Base-by-base conservation (phyloP, 2,888 invertebrate genomes). In the Andrena minutula region DNA sequence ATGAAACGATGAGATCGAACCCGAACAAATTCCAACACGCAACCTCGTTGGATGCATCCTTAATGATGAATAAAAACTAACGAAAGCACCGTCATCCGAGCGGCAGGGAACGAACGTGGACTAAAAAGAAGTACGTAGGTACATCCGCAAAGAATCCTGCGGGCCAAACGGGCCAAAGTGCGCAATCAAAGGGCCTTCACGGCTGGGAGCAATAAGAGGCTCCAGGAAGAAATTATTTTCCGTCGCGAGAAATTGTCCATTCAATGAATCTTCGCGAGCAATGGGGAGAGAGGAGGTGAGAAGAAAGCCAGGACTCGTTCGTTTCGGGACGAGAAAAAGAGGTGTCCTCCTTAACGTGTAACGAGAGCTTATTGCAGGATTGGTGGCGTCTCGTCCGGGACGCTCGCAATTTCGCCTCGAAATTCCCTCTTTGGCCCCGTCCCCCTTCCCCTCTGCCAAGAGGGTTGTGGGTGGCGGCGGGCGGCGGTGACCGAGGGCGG, bases 281-380 rank as follows among this genome's bases (percentile, higher is more conserved):
- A 56, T 10, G 2, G 51, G 30, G 12, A 12, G 53, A 26, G n/a
- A 23, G 3, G 47, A 35, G 53, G 35, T 16, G 23, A 49, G 65
- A 64, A 65, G 60, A 69, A 64, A 64, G 71, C 32, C 8, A 23
- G 12, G 35, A 32, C 71, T 75, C 72, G 74, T 75, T 69, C 64
- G 41, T 79, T 81, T 77, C 61, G 68, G 26, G 63, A 58, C 30
- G 69, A 56, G 63, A 72, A 56, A 68, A 72, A 70, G 78, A 66
- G 73, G 73, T 76, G 79, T 82, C 81, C 83, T 82, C 79, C 73
- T 76, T 82, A 78, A 75, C 81, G 82, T 74, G 76, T 85, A 87
- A 88, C 86, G 83, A 86, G 83, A 85, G 86, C 79, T 85, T 88
- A 88, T 88, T 88, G 85, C 88, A 78, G 80, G 78, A 80, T 86